Percentiles rank a stretch among this genome's conserved stretches.
phyloP scores from a whole-genome alignment of 2,888 invertebrate genomes.

The Napeogenes inachia region DNA sequence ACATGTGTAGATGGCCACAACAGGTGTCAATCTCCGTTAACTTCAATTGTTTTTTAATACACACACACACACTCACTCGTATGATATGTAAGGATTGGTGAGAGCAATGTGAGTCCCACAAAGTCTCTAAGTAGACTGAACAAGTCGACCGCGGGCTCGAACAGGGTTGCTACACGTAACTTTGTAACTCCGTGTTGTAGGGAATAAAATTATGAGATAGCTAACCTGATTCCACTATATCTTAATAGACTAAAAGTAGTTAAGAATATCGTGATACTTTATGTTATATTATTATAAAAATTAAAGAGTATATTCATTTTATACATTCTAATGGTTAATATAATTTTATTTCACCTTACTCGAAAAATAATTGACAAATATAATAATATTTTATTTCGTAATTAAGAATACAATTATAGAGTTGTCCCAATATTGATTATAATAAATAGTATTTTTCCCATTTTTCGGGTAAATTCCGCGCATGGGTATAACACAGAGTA shows the following conservation, averaged over 20 bases:
- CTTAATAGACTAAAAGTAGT: neutral
- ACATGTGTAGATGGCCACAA: conserved; percentile 59
- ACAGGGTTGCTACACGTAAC: conserved; percentile 51
- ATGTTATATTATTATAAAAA: too few relatives aligned
- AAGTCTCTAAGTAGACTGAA: conserved; percentile 61
- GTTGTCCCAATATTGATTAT: too few relatives aligned
- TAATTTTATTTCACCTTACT: too few relatives aligned
- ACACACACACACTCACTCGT: conserved; percentile 64
- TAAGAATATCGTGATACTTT: neutral
- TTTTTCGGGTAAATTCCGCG: conserved; percentile 34
- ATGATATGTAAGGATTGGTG: conserved; percentile 40
- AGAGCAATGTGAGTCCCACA: conserved; percentile 38
- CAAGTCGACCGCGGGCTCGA: conserved; percentile 46
- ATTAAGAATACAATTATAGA: too few relatives aligned
- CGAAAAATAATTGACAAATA: too few relatives aligned
- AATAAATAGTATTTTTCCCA: too few relatives aligned
- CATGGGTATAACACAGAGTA: conserved; percentile 46
- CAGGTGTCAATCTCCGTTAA: conserved; percentile 67
- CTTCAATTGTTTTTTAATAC: conserved; percentile 54
- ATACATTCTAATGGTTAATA: too few relatives aligned
- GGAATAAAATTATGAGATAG: neutral
- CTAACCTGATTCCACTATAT: neutral
- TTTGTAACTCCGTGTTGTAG: conserved; percentile 13
- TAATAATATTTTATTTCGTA: too few relatives aligned
- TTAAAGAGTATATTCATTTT: too few relatives aligned